These are phyloP conservation scores for Gymnocheta viridis DNA, from an alignment of 2,888 invertebrate species.

Conservation along the genomic window DNA sequence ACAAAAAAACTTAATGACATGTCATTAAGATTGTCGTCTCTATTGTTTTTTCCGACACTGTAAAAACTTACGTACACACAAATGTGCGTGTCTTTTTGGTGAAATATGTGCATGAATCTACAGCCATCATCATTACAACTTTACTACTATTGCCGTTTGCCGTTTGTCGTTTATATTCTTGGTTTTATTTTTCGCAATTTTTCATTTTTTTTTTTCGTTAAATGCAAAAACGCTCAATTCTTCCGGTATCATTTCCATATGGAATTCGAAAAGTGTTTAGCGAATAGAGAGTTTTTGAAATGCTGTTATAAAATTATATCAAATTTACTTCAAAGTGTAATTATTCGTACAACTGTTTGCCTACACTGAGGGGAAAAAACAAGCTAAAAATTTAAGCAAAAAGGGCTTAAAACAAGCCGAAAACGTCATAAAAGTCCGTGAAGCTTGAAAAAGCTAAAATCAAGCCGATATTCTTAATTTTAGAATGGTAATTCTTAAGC, in stretches of 20 bases:
- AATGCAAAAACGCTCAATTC: constrained; percentile 1
- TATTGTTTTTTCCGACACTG: no score
- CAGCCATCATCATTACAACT: constrained; percentile 46
- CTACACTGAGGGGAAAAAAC: no score
- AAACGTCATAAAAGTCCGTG: no score
- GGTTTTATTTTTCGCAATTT: constrained; percentile 26
- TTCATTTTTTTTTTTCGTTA: neutral
- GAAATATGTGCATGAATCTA: constrained; percentile 33
- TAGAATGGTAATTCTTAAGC: no score
- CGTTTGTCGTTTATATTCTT: constrained; percentile 24
- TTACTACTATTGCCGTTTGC: constrained; percentile 12
- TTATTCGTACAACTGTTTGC: no score
- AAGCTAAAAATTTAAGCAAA: no score
- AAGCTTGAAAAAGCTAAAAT: no score
- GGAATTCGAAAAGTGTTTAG: neutral
- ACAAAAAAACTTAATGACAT: no score
- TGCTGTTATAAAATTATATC: neutral
- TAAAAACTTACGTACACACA: neutral
- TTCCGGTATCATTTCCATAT: neutral
- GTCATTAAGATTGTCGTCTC: no score
- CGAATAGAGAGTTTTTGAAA: neutral
- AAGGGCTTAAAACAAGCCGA: no score
- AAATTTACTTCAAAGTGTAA: no score
- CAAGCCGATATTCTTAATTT: no score
- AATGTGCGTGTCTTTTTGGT: constrained; percentile 33